phyloP scores from a whole-genome alignment of 2,113 vertebrate species.

The Ctenomys sociabilis region DNA sequence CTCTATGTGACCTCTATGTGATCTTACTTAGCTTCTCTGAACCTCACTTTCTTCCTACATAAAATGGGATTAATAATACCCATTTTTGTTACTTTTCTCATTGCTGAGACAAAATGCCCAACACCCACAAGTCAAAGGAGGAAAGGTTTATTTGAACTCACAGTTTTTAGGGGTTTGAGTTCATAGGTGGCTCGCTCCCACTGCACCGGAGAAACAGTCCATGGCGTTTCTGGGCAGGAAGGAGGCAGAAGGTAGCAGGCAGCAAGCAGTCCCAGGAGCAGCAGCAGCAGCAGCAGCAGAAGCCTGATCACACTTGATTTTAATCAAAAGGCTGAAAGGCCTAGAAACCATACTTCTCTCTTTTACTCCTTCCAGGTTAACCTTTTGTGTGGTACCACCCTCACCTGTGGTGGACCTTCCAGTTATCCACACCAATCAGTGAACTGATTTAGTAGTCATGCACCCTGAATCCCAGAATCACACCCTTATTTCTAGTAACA shows the following conservation, averaged over 20 bases:
- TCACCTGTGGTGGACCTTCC: neutral
- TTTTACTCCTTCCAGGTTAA: neutral
- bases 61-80: neutral
- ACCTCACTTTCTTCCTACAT: neutral
- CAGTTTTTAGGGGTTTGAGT: neutral
- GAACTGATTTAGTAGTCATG: neutral
- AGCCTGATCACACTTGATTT: neutral
- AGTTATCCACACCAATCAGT: neutral
- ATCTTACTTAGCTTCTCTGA: constrained; percentile 29
- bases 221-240: neutral
- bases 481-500: neutral
- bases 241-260: neutral
- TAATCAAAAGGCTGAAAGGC: too few species aligned
- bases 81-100: neutral
- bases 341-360: neutral
- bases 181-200: neutral
- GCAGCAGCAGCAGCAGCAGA: neutral
- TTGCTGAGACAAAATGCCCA: neutral
- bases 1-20: neutral
- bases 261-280: neutral
- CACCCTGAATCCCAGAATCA: neutral
- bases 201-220: neutral
- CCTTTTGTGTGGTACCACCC: neutral
- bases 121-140: neutral
- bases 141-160: neutral